Evolutionary conservation across 2,888 invertebrate genomes (phyloP), one percentile per base, ranked within the genome.

Genomic region (Eristalinus aeneus): DNA sequence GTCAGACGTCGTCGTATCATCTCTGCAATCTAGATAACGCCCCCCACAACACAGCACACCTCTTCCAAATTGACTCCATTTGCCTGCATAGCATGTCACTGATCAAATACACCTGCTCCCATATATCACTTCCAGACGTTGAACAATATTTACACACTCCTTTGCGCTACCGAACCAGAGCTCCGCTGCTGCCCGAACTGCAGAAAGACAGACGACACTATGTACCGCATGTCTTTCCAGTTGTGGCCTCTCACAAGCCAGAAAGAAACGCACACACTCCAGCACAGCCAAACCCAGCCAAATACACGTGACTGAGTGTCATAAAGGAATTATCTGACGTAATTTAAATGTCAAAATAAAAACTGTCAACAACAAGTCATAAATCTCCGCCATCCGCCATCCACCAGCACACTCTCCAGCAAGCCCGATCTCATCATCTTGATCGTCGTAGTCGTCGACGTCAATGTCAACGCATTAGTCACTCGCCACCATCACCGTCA

Each of bases 291-390:
- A 72, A 27, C 54, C 31, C 68, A 73, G 54, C 64, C 63, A 64
- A 80, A 72, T 54, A 67, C 73, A 73, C 39, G 65, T 75, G 82
- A 78, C 82, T 77, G 82, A 71, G 74, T 86, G 77, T 86, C 86
- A 74, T 86, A 81, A 86, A 86, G 74, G 86, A 78, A 82, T 86
- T 81, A 86, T 78, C 86, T 86, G 82, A 86, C 86, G 86, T 78
- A 86, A 86, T 86, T 86, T 86, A 86, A 86, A 82, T 86, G 86
- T 86, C 86, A 82, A 86, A 86, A 86, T 71, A 86, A 86, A 86
- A 78, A 77, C 77, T 78, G 77, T 86, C 78, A 78, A 86, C 86
- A 78, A 69, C 77, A 74, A 74, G 82, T 67, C 69, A 86, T 86
- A 86, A 86, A 86, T 82, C 82, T 86, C 32, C 27, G 16, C 31